Evolutionary conservation across 1,140 invertebrate genomes (phyloP), one percentile per base, ranked within the genome.

Genomic region (Hypothenemus hampei): DNA sequence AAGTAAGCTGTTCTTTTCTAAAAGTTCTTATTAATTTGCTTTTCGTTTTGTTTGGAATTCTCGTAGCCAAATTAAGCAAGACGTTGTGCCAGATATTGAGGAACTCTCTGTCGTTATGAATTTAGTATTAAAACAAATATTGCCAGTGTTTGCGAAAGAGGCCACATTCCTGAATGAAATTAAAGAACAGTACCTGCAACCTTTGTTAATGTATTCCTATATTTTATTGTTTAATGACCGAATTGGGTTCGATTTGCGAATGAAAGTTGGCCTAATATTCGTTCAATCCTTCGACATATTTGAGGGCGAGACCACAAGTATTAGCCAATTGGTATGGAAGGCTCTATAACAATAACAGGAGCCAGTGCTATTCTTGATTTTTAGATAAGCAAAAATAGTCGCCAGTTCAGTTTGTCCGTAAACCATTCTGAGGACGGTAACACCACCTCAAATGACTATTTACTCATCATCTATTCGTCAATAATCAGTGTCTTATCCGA

Each of bases 231-330:
- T 43, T 11, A 44, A 57, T 52, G 53, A 52, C 7, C 56, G 57
- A 33, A 48, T 59, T 44, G 56, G 52, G 20, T 62, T 56, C 23
- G 60, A 62, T 21, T 10, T 62, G 8, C 56, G 57, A 59, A 56
- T 53, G 20, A 62, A 57, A 37, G 47, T 54, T 1, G 53, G 60
- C 19, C 29, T 62, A 44, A 57, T 62, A 23, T 56, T 62, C 26
- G 36, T 58, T 20, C 26, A 59, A 43, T 47, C 53, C n/a, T 57
- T 52, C 15, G 50, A 51, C 36, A 39, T 61, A 20, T 33, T 58
- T 16, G 50, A 50, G 23, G 52, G 44, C 15, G 20, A 18, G 47
- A 35, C 16, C 20, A 33, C 24, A 22, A 49, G 36, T 35, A 31
- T 46, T 7, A 53, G 39, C 18, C 56, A 50, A 41, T 19, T 57